phyloP scores from a whole-genome alignment of 1,140 invertebrate genomes.

The Drosophila jambulina region DNA sequence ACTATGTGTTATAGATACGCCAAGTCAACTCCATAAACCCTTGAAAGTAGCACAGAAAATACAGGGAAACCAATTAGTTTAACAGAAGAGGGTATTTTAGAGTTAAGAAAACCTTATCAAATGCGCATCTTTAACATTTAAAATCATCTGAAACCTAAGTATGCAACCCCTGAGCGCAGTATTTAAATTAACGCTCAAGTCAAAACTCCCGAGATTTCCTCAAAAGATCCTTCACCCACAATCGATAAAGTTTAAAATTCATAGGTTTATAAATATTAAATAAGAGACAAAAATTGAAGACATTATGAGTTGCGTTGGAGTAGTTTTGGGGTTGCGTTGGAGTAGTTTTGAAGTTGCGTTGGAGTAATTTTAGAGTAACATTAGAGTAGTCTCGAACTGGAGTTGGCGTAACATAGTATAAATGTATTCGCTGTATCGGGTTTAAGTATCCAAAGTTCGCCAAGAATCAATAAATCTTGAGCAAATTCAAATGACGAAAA shows the following conservation, averaged over 20 bases:
- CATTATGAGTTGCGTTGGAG: neutral
- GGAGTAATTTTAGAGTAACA: too few relatives aligned
- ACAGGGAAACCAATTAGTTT: neutral
- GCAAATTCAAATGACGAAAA: too few relatives aligned
- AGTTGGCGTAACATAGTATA: neutral
- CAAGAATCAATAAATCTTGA: neutral
- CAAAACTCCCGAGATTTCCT: neutral
- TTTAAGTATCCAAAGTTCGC: neutral
- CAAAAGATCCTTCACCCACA: neutral
- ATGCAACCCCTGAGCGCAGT: too few relatives aligned
- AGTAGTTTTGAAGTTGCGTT: neutral
- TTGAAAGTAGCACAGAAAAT: neutral
- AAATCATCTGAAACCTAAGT: neutral
- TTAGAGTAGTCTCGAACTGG: neutral
- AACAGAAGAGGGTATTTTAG: neutral
- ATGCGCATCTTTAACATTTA: too few relatives aligned
- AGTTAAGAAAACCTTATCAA: too few relatives aligned
- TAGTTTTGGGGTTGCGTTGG: neutral
- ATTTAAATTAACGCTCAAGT: neutral
- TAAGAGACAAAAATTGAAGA: neutral
- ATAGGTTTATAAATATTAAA: neutral
- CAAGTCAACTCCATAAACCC: neutral
- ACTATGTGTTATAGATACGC: constrained; percentile 2
- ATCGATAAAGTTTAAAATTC: neutral
- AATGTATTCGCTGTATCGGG: neutral